Conservation (phyloP, 2,113 vertebrate genomes). For the Oreochromis aureus region DNA sequence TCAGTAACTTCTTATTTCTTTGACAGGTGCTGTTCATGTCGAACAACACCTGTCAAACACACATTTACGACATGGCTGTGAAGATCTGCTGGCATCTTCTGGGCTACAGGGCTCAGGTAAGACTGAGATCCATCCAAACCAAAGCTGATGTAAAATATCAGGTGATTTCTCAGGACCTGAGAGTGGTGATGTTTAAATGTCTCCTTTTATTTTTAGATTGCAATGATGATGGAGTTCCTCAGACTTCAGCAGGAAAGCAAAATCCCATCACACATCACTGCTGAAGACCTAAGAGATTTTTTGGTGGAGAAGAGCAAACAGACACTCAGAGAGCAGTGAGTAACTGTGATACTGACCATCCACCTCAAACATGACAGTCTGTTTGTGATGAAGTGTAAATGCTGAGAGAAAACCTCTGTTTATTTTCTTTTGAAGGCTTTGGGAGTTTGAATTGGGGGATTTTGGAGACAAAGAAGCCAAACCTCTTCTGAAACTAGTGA, state of each 20-base stretch:
- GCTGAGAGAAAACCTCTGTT: not conserved
- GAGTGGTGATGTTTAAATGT: not conserved
- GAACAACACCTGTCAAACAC: not conserved
- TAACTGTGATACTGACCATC: not conserved
- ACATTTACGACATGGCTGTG: no score
- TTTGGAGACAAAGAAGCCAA: not conserved
- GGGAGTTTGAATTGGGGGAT: not conserved
- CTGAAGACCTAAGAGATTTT: not conserved
- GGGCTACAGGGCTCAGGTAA: not conserved
- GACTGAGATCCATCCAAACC: not conserved
- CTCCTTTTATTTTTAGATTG: not conserved
- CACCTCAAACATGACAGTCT: not conserved
- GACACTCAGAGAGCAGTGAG: not conserved
- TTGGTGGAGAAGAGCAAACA: not conserved
- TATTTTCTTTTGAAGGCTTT: not conserved
- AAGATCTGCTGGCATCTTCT: not conserved
- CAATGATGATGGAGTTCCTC: not conserved
- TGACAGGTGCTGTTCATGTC: not conserved
- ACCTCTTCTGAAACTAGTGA: not conserved
- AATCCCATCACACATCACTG: not conserved
- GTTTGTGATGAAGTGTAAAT: not conserved
- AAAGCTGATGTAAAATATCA: not conserved
- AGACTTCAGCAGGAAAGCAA: not conserved
- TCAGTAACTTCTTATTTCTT: not conserved
- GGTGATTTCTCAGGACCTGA: not conserved